Conservation (phyloP, 1,140 invertebrate species). For the Pseudachorutes palmiensis region DNA sequence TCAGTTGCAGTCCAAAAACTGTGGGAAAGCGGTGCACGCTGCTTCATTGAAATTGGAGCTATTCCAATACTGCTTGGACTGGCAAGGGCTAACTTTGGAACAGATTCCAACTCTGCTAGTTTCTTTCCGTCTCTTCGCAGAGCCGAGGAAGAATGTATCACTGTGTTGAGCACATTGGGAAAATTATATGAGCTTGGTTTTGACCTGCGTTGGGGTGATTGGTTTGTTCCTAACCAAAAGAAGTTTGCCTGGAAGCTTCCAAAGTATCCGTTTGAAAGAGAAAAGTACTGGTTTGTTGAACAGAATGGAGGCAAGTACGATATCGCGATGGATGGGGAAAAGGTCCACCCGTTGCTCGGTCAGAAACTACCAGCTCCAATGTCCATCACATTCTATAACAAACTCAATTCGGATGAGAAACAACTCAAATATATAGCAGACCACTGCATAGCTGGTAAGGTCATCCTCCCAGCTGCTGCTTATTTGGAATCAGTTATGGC, state of each 20-base stretch:
- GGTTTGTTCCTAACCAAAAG: background rate
- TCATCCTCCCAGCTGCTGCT: conserved; percentile 18
- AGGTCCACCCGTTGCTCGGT: background rate
- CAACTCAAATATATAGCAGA: conserved; percentile 5
- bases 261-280: conserved; percentile 23
- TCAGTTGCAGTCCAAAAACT: background rate
- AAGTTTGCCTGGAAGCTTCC: background rate
- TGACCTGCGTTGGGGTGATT: conserved; percentile 16
- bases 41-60: conserved; percentile 20
- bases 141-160: conserved; percentile 15
- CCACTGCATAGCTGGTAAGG: conserved; percentile 10
- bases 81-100: background rate
- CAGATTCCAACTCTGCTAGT: background rate
- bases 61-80: conserved; percentile 18
- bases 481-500: conserved; percentile 19
- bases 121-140: conserved; percentile 20
- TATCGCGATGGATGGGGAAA: background rate
- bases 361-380: background rate
- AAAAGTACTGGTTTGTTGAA: conserved; percentile 20
- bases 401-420: background rate
- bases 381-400: background rate
- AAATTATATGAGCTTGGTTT: conserved; percentile 17
- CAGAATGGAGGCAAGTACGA: background rate
- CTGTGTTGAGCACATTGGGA: background rate
- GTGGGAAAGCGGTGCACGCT: background rate